Percentiles rank a stretch among this genome's conserved stretches.
These are phyloP conservation scores for Sinodicranocentrus sp. DNA, from an alignment of 2,888 invertebrate genomes.

Conservation along the genomic window DNA sequence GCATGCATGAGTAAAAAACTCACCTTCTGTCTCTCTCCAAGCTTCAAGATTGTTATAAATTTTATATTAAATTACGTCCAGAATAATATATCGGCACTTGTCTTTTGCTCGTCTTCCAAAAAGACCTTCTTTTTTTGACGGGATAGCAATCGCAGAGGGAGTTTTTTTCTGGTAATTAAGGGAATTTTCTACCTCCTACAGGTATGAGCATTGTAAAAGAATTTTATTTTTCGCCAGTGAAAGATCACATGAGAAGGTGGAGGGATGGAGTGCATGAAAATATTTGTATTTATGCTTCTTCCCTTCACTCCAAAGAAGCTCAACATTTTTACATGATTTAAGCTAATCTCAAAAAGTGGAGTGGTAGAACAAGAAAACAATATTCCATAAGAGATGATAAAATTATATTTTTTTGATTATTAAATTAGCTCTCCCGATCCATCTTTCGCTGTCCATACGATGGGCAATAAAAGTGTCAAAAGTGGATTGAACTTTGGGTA, in stretches of 20 bases:
- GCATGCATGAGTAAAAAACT: not conserved
- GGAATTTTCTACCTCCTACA: not conserved
- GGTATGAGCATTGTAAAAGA: not conserved
- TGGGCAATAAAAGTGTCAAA: slow-evolving; percentile 62
- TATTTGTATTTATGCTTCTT: not conserved
- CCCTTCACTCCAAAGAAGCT: too few species aligned
- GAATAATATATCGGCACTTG: not conserved
- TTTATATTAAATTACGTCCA: not conserved
- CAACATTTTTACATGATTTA: too few species aligned
- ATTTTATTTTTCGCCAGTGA: slow-evolving; percentile 11
- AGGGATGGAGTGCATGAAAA: not conserved
- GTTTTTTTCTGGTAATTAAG: slow-evolving; percentile 1
- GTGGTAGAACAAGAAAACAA: too few species aligned
- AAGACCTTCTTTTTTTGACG: slow-evolving; percentile 12
- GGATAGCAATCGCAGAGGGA: too few species aligned
- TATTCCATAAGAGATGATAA: too few species aligned
- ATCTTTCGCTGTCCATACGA: slow-evolving; percentile 25
- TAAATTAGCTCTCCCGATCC: slow-evolving; percentile 24
- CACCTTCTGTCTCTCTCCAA: not conserved
- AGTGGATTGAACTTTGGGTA: slow-evolving; percentile 61
- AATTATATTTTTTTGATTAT: too few species aligned
- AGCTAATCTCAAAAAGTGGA: too few species aligned
- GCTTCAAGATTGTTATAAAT: not conserved
- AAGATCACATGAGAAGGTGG: slow-evolving; percentile 9
- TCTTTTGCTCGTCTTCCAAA: not conserved